A percentile compares a stretch with the other conserved stretches of the same genome.
These are phyloP conservation scores for Acropora yongei DNA, from an alignment of 64 coral and sea anemone species.

Conservation along the genomic window DNA sequence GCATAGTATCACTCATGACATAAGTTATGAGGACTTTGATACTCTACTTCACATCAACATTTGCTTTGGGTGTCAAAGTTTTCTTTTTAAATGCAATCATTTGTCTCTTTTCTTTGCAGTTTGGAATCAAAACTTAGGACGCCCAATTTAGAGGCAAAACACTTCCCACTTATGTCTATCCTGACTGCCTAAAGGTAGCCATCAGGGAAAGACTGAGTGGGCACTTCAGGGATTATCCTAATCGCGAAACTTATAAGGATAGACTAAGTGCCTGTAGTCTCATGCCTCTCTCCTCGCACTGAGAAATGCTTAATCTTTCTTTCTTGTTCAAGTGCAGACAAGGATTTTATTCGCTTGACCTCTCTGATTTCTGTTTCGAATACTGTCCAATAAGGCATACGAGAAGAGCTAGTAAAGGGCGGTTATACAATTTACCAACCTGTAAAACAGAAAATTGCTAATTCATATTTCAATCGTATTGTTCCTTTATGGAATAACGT, in stretches of 20 bases:
- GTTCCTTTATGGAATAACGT: too few relatives aligned
- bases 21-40: conserved; percentile 1
- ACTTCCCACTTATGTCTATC: conserved; percentile 7
- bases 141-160: conserved; percentile 5
- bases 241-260: not conserved
- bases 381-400: too few relatives aligned
- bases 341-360: too few relatives aligned
- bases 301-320: too few relatives aligned
- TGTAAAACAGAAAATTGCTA: too few relatives aligned
- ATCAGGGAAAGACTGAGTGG: conserved; percentile 9
- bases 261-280: too few relatives aligned
- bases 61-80: not conserved
- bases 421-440: too few relatives aligned
- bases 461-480: too few relatives aligned
- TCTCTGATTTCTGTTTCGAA: too few relatives aligned
- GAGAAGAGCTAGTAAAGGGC: too few relatives aligned
- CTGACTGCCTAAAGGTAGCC: not conserved
- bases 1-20: not conserved
- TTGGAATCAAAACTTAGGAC: not conserved
- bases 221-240: conserved; percentile 11
- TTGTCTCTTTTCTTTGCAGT: not conserved
- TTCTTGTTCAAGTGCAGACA: too few relatives aligned
- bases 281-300: too few relatives aligned
- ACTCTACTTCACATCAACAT: not conserved
- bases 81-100: not conserved